phyloP scores from a whole-genome alignment of 2,113 vertebrate species.

The Eulemur macaco region DNA sequence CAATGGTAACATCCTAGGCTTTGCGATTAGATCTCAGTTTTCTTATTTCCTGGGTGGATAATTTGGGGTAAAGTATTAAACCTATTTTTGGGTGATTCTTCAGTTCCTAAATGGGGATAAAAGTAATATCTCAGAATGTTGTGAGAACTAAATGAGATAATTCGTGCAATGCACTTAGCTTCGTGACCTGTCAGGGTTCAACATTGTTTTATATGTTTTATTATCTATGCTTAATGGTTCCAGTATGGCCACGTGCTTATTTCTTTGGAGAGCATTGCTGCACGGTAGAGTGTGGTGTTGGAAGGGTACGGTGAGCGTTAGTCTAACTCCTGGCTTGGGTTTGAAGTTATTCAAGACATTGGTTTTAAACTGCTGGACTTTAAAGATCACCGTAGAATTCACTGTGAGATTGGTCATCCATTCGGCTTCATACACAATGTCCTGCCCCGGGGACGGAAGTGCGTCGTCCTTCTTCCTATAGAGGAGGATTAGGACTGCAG shows the following conservation, averaged over 20 bases:
- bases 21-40: background rate
- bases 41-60: background rate
- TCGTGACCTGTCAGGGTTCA: background rate
- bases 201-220: too few species aligned
- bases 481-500: background rate
- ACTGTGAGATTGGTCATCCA: too few species aligned
- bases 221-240: background rate
- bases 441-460: background rate
- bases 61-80: background rate
- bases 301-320: background rate
- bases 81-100: background rate
- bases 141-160: background rate
- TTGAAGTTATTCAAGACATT: background rate
- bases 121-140: background rate
- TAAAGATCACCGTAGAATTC: too few species aligned
- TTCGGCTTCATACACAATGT: accelerated
- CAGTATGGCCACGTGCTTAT: accelerated
- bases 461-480: background rate
- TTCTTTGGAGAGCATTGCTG: background rate
- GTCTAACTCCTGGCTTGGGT: background rate
- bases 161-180: accelerated
- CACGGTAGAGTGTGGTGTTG: background rate
- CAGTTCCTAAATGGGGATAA: background rate
- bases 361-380: background rate
- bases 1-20: background rate